Base-by-base conservation (phyloP, 92 coral and sea anemone genomes). In the Phenganax stokvisi region DNA sequence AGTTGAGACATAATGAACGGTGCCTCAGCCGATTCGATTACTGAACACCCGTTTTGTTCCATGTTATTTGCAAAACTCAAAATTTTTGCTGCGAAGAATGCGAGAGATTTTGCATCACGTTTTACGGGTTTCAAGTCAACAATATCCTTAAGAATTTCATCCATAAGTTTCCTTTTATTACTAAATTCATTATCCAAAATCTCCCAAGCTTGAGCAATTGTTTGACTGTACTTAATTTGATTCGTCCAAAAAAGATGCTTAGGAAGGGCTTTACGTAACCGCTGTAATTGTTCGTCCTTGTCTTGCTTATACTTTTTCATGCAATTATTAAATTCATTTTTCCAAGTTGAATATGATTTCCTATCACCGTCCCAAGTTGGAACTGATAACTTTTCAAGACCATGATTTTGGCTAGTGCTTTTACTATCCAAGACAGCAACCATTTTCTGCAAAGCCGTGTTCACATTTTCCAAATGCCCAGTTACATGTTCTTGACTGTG, bases 1-100 rank as follows among this genome's bases (percentile, higher is more conserved):
- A 89, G 65, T 76, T 89, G 92, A 9, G 90, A 89, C 89, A 90
- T 90, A 54, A 87, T 82, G 56, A 87, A 90, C 56, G 90, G 92
- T 15, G 90, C 84, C 84, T 89, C 89, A 10, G 69, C 58, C 28
- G 90, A 82, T 52, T 66, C 78, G 57, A 84, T 78, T 17, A 89
- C 85, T 3, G 80, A 65, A 66, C 92, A 89, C 25, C 90, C 89
- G 67, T 87, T 89, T 66, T 89, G 85, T 47, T 89, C 90, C 90
- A 89, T 89, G 71, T 85, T 81, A 65, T 81, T 85, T 16, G 76
- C 87, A 70, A 84, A 87, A 20, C 85, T 51, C 29, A 75, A 58
- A 25, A 80, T 80, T 51, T 51, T 79, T 6, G 82, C 29, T n/a
- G 69, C 69, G 27, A 15, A 62, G 10, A 28, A 37, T 64, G 70